These are phyloP conservation scores for Mixornis gularis DNA, from an alignment of 2,113 vertebrate genomes.

Conservation along the genomic window DNA sequence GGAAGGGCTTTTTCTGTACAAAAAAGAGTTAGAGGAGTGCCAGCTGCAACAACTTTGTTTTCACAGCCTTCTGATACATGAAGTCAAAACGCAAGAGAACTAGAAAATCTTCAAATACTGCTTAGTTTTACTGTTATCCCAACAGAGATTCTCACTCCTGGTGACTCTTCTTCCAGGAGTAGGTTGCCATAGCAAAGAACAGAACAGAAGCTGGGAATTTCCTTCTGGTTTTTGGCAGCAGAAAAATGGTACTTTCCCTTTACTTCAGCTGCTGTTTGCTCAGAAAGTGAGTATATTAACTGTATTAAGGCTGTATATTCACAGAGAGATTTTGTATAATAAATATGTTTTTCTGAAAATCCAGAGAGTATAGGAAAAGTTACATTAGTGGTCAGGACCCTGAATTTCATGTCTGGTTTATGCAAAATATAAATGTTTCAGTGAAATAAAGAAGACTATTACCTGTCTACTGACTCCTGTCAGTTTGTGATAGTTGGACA, in stretches of 20 bases:
- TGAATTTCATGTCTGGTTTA: neutral
- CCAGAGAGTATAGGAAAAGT: neutral
- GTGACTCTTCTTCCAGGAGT: neutral
- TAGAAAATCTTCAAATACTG: neutral
- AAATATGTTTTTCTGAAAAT: neutral
- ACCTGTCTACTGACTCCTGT: neutral
- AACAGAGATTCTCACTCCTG: neutral
- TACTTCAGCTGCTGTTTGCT: slow-evolving; percentile 4
- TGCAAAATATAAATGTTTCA: neutral
- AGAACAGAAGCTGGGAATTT: slow-evolving; percentile 9
- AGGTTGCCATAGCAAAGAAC: neutral
- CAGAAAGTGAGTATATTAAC: neutral
- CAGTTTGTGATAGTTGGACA: neutral
- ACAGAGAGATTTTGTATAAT: neutral
- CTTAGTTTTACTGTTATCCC: neutral
- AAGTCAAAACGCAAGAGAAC: neutral
- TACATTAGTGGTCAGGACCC: neutral
- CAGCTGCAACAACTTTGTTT: neutral
- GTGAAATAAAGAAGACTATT: neutral
- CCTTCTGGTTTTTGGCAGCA: slow-evolving; percentile 8
- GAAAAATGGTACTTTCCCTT: neutral
- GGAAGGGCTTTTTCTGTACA: neutral
- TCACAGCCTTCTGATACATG: neutral
- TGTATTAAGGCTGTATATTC: neutral
- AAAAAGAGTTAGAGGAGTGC: neutral